Conservation (phyloP, 2,888 invertebrate genomes). For the Tetanocera ferruginea region DNA sequence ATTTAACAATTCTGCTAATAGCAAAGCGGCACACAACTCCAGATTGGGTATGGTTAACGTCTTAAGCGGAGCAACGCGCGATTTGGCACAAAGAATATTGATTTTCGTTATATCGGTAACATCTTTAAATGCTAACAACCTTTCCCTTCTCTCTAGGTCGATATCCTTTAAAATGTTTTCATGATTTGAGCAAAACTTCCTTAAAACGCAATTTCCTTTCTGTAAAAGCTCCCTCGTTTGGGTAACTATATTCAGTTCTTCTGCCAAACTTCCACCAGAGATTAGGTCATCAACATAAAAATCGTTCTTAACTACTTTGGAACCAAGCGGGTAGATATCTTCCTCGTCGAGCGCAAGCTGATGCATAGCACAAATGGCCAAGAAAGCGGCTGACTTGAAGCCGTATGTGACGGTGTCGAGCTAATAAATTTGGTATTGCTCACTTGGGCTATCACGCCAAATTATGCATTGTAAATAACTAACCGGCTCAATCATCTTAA, state of each 20-base stretch:
- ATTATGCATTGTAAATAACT: slow-evolving; percentile 38
- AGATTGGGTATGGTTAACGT: not conserved
- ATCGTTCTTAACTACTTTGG: no score
- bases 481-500: slow-evolving; percentile 31
- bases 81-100: slow-evolving; percentile 13
- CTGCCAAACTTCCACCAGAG: no score
- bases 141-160: no score
- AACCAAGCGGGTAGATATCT: slow-evolving; percentile 42
- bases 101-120: not conserved
- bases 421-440: slow-evolving; percentile 31
- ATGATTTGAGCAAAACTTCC: no score
- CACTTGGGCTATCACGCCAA: slow-evolving; percentile 29
- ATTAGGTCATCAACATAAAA: no score
- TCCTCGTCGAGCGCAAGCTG: slow-evolving; percentile 57
- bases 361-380: slow-evolving; percentile 34
- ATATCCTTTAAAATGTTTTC: no score
- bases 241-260: no score
- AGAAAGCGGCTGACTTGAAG: slow-evolving; percentile 25
- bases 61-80: slow-evolving; percentile 4
- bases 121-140: no score
- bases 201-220: no score
- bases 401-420: slow-evolving; percentile 33
- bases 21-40: slow-evolving; percentile 16
- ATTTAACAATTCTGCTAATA: not conserved
- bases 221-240: no score